Evolutionary conservation across 53 echinoderm and acorn worm genomes (phyloP), one percentile per base, ranked within the genome.

Genomic region (Glandiceps talaboti): DNA sequence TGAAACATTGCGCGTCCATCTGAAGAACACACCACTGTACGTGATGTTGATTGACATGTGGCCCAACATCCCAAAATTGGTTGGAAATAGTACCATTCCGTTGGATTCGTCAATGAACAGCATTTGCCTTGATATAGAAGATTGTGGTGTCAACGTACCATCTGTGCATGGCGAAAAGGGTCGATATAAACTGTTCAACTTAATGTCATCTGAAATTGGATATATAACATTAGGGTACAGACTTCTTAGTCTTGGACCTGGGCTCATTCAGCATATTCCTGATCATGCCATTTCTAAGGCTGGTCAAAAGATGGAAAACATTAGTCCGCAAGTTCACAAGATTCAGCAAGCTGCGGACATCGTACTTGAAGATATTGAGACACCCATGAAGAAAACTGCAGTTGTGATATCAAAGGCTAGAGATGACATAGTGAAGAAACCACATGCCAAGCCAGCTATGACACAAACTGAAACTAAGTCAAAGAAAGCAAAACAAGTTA

Each of bases 171-270:
- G 97, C 73, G 28, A 74, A 28, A 86, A 91, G 28, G 92, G 87
- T 25, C 90, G 83, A 30, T 89, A 90, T 78, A 92, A 92, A 33
- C 74, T 96, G 30, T 89, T 80, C 78, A 92, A 96, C 86, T 80
- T 96, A 30, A 96, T 96, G 97, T 92, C 92, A 31, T 83, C 83
- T 30, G 90, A 96, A 77, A 84, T 96, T 12, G 97, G 97, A 26
- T 87, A 88, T 83, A 73, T 96, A 30, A 82, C 87, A 73, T 31
- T 96, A 32, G 89, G 97, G 26, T 79, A 88, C 33, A 86, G 92
- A 31, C 33, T 96, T 14, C 88, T 96, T 26, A 96, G 97, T 79
- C 85, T 96, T 33, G 97, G 97, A 45, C 81, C 82, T 1, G 90
- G 90, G 74, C 73, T 92, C 64, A 85, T 92, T 29, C 89, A 90